These are phyloP conservation scores for Notarius quadriscutis DNA, from an alignment of 2,113 vertebrate species.

Conservation along the genomic window DNA sequence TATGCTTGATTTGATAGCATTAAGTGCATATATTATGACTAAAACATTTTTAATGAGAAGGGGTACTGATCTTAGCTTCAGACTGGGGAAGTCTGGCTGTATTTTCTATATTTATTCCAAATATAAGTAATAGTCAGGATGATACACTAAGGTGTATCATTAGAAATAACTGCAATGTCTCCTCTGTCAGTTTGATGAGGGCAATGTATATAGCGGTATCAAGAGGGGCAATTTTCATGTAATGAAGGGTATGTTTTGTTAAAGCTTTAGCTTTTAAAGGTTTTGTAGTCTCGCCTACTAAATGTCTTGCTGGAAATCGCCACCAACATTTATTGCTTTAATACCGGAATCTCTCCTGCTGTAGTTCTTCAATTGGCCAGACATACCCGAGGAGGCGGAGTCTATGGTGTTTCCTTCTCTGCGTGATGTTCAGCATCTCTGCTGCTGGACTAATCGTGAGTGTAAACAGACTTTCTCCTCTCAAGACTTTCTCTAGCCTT, in stretches of 20 bases:
- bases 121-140: background rate
- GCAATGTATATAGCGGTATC: background rate
- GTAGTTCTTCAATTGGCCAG: constrained; percentile 87
- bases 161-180: background rate
- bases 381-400: constrained; percentile 87
- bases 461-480: constrained; percentile 34
- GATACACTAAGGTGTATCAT: background rate
- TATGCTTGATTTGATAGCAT: too few species aligned
- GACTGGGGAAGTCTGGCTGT: background rate
- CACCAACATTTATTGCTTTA: constrained; percentile 7
- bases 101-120: background rate
- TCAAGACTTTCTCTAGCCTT: background rate
- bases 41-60: too few species aligned
- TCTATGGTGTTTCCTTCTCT: constrained; percentile 86
- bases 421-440: constrained; percentile 82
- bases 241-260: background rate
- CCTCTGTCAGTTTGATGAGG: background rate
- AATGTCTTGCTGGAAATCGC: background rate
- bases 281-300: constrained; percentile 22
- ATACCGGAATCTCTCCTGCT: background rate
- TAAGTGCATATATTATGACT: too few species aligned
- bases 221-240: background rate
- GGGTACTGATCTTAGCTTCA: too few species aligned
- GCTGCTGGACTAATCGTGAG: constrained; percentile 87
- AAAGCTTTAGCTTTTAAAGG: background rate